phyloP scores from a whole-genome alignment of 2,888 invertebrate species.

The Limnephilus auricula region DNA sequence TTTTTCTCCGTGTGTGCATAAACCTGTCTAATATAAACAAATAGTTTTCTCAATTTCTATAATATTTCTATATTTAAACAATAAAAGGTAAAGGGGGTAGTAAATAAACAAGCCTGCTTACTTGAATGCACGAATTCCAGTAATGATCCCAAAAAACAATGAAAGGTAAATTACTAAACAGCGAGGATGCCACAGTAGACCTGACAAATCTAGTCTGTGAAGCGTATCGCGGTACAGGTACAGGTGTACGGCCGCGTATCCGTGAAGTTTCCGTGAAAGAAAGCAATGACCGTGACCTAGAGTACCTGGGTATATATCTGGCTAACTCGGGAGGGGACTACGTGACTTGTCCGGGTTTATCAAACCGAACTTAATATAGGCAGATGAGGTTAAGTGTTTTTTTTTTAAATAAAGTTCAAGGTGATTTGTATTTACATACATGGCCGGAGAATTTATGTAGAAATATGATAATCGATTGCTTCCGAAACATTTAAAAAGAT shows the following conservation, averaged over 20 bases:
- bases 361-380: background rate
- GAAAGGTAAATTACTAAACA: background rate
- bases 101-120: background rate
- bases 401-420: background rate
- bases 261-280: constrained; percentile 55
- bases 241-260: constrained; percentile 47
- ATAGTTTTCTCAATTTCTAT: background rate
- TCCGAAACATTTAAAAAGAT: too few species aligned
- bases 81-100: background rate
- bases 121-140: background rate
- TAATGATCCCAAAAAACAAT: background rate
- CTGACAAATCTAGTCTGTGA: background rate
- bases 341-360: constrained; percentile 27
- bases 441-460: background rate
- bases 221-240: background rate
- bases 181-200: background rate
- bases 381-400: background rate
- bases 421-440: background rate
- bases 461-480: background rate
- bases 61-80: background rate
- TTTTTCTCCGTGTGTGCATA: too few species aligned
- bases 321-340: background rate
- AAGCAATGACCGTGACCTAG: constrained; percentile 65
- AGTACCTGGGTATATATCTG: background rate
- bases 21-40: background rate